Conservation (phyloP, 2,888 invertebrate species). For the Phortica magna region DNA sequence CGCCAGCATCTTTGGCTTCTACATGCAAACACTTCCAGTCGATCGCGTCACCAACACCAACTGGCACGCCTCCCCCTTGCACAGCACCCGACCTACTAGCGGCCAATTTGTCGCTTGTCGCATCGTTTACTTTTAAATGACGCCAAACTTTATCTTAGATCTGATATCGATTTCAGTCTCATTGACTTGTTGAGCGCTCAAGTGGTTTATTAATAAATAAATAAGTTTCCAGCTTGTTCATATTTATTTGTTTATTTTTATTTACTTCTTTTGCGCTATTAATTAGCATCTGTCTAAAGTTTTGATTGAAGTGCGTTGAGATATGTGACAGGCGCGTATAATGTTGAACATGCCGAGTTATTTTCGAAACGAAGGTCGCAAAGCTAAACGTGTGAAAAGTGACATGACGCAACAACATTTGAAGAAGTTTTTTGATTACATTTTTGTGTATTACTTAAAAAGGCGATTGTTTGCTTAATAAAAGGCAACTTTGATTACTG, state of each 20-base stretch:
- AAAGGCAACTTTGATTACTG: too few species aligned
- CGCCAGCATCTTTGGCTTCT: neutral
- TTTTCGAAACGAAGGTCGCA: neutral
- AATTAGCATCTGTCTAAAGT: conserved; percentile 4
- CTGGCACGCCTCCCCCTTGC: neutral
- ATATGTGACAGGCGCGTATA: neutral
- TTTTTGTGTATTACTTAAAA: neutral
- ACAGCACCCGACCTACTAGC: neutral
- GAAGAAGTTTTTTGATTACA: neutral
- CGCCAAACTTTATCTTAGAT: conserved; percentile 11
- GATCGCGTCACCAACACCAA: neutral
- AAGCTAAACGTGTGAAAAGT: neutral
- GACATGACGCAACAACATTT: neutral
- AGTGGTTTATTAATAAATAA: conserved; percentile 4
- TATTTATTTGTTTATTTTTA: too few species aligned
- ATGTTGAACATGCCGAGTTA: neutral
- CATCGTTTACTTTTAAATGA: conserved; percentile 27
- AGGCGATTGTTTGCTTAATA: too few species aligned
- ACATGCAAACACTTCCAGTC: neutral
- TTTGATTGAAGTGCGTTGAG: neutral
- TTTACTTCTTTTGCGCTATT: neutral
- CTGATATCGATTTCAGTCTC: conserved; percentile 17
- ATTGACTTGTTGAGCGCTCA: neutral
- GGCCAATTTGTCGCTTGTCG: neutral
- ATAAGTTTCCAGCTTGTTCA: neutral